Conservation (phyloP, 2,797 vertebrate species). For the Lacerta bilineata region DNA sequence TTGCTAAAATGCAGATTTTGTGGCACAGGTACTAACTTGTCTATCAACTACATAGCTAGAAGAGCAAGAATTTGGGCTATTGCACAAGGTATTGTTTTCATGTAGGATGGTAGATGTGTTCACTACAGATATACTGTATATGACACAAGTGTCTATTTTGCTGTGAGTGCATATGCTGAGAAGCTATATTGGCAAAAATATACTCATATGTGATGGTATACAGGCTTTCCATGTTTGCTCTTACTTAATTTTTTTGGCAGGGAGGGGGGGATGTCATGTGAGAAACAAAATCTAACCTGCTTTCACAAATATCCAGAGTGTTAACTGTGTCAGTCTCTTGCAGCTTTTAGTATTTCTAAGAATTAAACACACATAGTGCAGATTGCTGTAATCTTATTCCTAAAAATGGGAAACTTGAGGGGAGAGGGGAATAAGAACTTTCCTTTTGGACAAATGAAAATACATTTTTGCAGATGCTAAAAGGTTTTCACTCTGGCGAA, state of each 20-base stretch:
- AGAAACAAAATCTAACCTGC: neutral
- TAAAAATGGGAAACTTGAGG: neutral
- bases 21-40: neutral
- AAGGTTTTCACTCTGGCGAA: neutral
- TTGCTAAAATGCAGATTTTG: neutral
- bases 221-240: neutral
- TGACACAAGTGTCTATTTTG: neutral
- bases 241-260: neutral
- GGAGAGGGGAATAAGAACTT: neutral
- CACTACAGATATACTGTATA: neutral
- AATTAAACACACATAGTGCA: neutral
- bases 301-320: neutral
- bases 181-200: neutral
- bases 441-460: neutral
- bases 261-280: neutral
- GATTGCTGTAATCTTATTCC: neutral
- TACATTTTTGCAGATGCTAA: neutral
- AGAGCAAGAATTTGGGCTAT: neutral
- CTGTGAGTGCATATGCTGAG: neutral
- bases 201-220: neutral
- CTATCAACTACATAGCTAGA: no score
- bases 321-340: neutral
- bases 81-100: neutral
- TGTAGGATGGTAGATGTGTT: neutral
- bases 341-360: neutral